Conservation (phyloP, 1,140 invertebrate genomes). For the Agrilus planipennis region DNA sequence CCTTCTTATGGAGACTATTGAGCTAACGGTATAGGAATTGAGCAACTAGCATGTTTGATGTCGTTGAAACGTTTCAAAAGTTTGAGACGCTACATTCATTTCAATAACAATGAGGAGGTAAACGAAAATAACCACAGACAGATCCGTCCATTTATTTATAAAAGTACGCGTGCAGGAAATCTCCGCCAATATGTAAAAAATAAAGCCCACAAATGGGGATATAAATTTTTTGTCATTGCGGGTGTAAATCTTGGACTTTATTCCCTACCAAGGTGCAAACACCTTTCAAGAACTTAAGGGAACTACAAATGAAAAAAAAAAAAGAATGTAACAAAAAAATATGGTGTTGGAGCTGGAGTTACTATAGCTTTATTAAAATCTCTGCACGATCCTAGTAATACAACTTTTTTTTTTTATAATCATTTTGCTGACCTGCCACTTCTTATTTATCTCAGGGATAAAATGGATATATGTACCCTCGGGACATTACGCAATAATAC, state of each 20-base stretch:
- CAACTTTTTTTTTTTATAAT: slow-evolving; percentile 9
- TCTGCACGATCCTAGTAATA: slow-evolving; percentile 1
- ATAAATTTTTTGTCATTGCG: slow-evolving; percentile 4
- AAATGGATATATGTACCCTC: background rate
- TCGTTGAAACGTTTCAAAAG: too few relatives aligned
- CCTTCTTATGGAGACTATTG: too few relatives aligned
- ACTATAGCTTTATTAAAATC: slow-evolving; percentile 9
- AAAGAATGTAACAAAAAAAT: slow-evolving; percentile 5
- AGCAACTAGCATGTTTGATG: too few relatives aligned
- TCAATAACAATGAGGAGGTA: too few relatives aligned
- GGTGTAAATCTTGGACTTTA: slow-evolving; percentile 4
- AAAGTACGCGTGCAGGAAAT: background rate
- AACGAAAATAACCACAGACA: too few relatives aligned
- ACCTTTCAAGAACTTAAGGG: slow-evolving; percentile 4
- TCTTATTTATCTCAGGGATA: background rate
- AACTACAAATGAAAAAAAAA: slow-evolving; percentile 3
- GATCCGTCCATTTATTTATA: too few relatives aligned
- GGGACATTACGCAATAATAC: slow-evolving; percentile 1
- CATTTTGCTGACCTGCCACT: slow-evolving; percentile 5
- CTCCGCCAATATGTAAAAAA: slow-evolving; percentile 1
- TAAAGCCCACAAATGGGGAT: slow-evolving; percentile 5
- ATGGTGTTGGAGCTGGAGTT: slow-evolving; percentile 1
- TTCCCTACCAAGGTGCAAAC: slow-evolving; percentile 4
- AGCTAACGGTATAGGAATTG: too few relatives aligned
- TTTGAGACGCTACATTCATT: too few relatives aligned